phyloP scores from a whole-genome alignment of 1,140 invertebrate species.

The Drosophila guanche region DNA sequence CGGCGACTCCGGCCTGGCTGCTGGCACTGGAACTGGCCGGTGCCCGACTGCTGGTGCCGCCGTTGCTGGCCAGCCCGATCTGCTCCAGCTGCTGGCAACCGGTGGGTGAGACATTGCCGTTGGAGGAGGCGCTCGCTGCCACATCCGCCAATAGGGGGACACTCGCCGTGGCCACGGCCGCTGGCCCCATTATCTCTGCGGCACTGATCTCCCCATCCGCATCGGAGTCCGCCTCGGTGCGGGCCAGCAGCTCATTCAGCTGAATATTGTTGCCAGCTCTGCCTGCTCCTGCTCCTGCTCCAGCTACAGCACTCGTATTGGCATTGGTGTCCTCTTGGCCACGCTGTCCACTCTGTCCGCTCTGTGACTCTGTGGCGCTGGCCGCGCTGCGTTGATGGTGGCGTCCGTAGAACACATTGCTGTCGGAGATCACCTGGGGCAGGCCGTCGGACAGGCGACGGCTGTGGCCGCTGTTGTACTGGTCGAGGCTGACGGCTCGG shows the following conservation, averaged over 20 bases:
- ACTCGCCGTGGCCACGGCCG: background rate
- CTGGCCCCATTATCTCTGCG: slow-evolving; percentile 4
- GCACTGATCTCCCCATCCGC: slow-evolving; percentile 5
- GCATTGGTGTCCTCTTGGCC: slow-evolving; percentile 68
- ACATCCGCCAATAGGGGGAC: background rate
- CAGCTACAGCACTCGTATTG: slow-evolving; percentile 49
- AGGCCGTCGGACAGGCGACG: slow-evolving; percentile 80
- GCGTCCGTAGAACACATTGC: slow-evolving; percentile 81
- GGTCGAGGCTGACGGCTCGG: slow-evolving; percentile 81
- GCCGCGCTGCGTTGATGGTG: slow-evolving; percentile 64
- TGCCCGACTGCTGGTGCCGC: slow-evolving; percentile 32
- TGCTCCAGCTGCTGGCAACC: slow-evolving; percentile 24
- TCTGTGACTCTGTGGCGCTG: background rate
- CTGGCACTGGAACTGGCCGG: slow-evolving; percentile 34
- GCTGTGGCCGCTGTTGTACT: slow-evolving; percentile 79
- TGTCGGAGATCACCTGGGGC: slow-evolving; percentile 82
- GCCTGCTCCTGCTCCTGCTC: slow-evolving; percentile 14
- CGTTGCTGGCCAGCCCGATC: slow-evolving; percentile 53
- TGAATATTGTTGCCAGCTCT: slow-evolving; percentile 14
- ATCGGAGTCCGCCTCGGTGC: slow-evolving; percentile 35
- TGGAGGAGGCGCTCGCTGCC: slow-evolving; percentile 38
- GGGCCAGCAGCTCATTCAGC: slow-evolving; percentile 40
- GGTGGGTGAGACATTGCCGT: slow-evolving; percentile 66
- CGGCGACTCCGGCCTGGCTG: slow-evolving; percentile 10
- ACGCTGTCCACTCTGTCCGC: slow-evolving; percentile 3